Evolutionary conservation across 1,140 invertebrate genomes (phyloP), one percentile per base, ranked within the genome.

Genomic region (Procambarus clarkii): DNA sequence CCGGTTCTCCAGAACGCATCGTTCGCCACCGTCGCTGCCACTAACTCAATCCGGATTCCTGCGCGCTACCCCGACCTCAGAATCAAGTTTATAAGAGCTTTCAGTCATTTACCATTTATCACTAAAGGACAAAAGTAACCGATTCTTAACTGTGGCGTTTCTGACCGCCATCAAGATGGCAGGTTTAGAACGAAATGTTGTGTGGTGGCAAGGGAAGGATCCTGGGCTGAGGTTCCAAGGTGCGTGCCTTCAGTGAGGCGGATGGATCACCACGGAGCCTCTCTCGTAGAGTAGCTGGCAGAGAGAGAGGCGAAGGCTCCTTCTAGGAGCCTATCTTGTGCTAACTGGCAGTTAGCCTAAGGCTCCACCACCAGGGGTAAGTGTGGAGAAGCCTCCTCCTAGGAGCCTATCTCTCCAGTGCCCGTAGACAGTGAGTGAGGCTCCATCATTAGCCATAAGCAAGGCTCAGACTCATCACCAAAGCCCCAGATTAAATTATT

Each of bases 251-350:
- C 74, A 50, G 79, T 87, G 76, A 77, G 21, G 24, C 58, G 64
- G 46, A 87, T 60, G 85, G 74, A 87, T 87, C 85, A 87, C 85
- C 85, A n/a, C 34, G 50, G 69, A 87, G 85, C 76, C 85, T 76
- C 85, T 87, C 85, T 76, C 13, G 83, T 86, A 64, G 74, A 74
- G 83, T 86, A 45, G 83, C 83, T 86, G 83, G 83, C 64, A 48
- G 45, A 54, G 79, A 54, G 79, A 80, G 79, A 54, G 5, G 77
- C 24, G 18, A 34, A 34, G 34, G 34, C 34, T 34, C 34, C 34
- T 0, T 34, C 34, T 0, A 34, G 34, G 34, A 34, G 34, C 34
- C 34, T 21, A 18, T 69, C 64, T 69, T 54, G 79, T 24, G 79
- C 46, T 81, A 50, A 81, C n/a, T 48, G 79, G 79, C 34, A 8